Percentiles rank a stretch among this genome's conserved stretches.
These are phyloP conservation scores for Himalopsyche japonica DNA, from an alignment of 2,888 invertebrate species.

Conservation along the genomic window DNA sequence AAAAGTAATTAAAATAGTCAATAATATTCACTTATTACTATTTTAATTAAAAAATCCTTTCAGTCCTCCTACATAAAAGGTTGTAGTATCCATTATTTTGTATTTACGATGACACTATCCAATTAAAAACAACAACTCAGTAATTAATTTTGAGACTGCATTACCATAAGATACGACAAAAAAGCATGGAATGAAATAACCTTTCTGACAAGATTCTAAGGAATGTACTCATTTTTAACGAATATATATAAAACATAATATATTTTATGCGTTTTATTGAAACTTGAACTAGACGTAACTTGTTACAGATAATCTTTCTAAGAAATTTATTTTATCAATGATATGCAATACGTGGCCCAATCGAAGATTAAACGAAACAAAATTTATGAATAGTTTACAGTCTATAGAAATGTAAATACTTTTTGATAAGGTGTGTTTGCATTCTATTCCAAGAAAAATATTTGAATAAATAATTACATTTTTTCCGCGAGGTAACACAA, in stretches of 20 bases:
- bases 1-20: no score
- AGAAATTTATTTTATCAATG: no score
- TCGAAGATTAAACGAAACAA: no score
- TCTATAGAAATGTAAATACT: no score
- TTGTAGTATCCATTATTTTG: background rate
- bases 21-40: no score
- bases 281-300: background rate
- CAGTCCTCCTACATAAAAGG: background rate
- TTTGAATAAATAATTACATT: no score
- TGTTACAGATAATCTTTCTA: background rate
- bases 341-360: no score
- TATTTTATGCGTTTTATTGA: background rate
- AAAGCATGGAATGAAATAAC: background rate
- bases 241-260: background rate
- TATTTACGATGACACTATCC: background rate
- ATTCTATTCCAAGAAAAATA: no score
- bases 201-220: background rate
- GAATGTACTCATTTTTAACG: background rate
- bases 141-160: background rate
- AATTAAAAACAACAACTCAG: background rate
- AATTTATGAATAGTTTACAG: no score
- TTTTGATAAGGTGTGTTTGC: no score
- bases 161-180: background rate
- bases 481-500: no score
- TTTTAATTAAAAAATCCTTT: no score